These are phyloP conservation scores for Teleogryllus oceanicus DNA, from an alignment of 2,888 invertebrate species.

Conservation along the genomic window DNA sequence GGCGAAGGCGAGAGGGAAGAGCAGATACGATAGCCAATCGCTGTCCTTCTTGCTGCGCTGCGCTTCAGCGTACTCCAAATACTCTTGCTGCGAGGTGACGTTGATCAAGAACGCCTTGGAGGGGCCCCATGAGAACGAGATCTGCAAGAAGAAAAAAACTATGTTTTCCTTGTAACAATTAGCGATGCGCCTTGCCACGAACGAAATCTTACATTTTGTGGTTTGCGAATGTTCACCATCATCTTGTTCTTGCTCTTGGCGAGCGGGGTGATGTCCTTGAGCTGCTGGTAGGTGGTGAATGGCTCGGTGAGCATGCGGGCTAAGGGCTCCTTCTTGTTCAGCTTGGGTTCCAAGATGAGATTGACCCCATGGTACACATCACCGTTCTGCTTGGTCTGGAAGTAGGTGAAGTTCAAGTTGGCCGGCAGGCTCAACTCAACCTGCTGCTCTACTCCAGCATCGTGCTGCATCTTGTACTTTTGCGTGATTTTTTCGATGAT, in stretches of 20 bases:
- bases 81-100: not conserved
- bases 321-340: not conserved
- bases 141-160: too few relatives aligned
- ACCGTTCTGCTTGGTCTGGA: not conserved
- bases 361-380: not conserved
- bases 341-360: not conserved
- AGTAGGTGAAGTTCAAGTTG: not conserved
- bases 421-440: not conserved
- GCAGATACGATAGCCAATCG: not conserved
- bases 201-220: not conserved
- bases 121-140: not conserved
- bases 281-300: not conserved
- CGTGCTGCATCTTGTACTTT: not conserved
- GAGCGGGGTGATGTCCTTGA: not conserved
- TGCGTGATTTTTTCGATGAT: too few relatives aligned
- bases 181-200: not conserved
- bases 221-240: not conserved
- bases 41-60: not conserved
- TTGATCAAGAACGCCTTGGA: not conserved
- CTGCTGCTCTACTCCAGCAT: not conserved
- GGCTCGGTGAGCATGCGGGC: not conserved
- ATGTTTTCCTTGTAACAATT: not conserved
- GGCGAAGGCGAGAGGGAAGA: not conserved
- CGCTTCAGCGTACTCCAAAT: not conserved
- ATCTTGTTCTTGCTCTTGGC: not conserved